Conservation (phyloP, 1,140 invertebrate genomes). For the Yoshiicerus persimilis region DNA sequence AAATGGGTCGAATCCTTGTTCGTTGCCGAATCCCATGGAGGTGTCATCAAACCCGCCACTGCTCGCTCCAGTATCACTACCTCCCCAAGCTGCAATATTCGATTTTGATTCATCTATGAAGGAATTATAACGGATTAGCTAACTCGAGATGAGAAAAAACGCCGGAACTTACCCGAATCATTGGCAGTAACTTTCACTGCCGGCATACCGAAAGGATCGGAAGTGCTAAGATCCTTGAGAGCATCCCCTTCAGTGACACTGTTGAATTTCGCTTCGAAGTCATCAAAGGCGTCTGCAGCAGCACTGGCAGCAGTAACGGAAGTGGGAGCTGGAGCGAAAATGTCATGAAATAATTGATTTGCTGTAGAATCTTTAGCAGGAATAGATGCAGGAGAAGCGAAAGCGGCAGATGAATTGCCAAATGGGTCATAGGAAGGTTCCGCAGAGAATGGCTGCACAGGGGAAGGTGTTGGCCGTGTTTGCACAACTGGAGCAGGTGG, state of each 20-base stretch:
- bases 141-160: not conserved
- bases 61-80: constrained; percentile 44
- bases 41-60: constrained; percentile 62
- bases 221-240: not conserved
- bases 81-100: constrained; percentile 31
- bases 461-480: not conserved
- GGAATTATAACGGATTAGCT: not conserved
- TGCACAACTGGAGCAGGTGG: constrained; percentile 30
- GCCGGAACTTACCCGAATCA: not conserved
- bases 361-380: not conserved
- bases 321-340: not conserved
- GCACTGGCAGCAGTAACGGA: not conserved
- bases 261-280: constrained; percentile 49
- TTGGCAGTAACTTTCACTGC: not conserved
- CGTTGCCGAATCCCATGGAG: constrained; percentile 52
- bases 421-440: not conserved
- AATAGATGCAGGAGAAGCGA: not conserved
- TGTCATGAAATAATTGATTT: not conserved
- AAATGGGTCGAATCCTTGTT: constrained; percentile 81
- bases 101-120: not conserved
- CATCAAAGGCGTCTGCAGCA: constrained; percentile 50
- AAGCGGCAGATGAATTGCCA: not conserved
- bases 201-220: constrained; percentile 70
- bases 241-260: not conserved
- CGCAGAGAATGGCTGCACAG: not conserved